These are phyloP conservation scores for Centroberyx gerrardi DNA, from an alignment of 2,797 vertebrate genomes.

Conservation along the genomic window DNA sequence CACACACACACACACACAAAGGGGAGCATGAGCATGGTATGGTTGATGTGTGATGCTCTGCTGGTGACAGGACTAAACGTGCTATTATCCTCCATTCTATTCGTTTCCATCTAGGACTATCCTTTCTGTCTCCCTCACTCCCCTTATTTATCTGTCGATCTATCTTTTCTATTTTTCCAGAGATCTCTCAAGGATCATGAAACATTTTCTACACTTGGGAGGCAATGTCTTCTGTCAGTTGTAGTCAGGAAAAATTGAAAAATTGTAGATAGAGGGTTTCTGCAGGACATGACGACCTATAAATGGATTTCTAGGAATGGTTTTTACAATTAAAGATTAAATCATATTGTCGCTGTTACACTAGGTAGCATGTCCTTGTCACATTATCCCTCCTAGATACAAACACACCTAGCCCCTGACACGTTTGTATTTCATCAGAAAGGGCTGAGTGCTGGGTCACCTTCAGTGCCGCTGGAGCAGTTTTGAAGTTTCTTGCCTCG, in stretches of 20 bases:
- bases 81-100: conserved; percentile 76
- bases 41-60: conserved; percentile 58
- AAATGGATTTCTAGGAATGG: not conserved
- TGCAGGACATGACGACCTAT: conserved; percentile 1
- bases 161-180: conserved; percentile 45
- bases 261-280: not conserved
- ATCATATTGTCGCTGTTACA: too few relatives aligned
- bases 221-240: conserved; percentile 37
- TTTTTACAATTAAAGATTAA: not conserved
- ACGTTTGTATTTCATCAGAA: not conserved
- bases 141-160: conserved; percentile 62
- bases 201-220: conserved; percentile 48
- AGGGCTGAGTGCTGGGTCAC: not conserved
- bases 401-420: not conserved
- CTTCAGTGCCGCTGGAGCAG: not conserved
- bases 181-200: conserved; percentile 39
- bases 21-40: conserved; percentile 59
- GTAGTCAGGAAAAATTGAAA: conserved; percentile 6
- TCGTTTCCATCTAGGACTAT: conserved; percentile 67
- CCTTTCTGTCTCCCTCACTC: conserved; percentile 52
- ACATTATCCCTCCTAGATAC: too few relatives aligned
- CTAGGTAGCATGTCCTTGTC: too few relatives aligned
- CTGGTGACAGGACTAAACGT: conserved; percentile 72
- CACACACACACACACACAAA: conserved; percentile 30
- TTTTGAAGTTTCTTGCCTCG: not conserved